Evolutionary conservation across 2,797 vertebrate species (phyloP).

Genomic region (Gadopsis bispinosus): DNA sequence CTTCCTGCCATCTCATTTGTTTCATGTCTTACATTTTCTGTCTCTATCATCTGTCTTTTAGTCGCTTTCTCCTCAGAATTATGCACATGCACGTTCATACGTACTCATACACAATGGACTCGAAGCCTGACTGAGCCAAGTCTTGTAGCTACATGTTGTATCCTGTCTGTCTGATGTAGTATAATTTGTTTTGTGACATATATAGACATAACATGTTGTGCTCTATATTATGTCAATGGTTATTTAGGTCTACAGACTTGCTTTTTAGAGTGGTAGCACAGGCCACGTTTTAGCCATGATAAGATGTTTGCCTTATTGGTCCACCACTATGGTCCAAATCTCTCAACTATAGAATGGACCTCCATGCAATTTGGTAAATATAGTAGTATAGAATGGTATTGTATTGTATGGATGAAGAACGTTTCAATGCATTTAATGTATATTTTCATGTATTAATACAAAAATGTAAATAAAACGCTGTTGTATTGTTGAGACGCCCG

Average conservation of each 20-base stretch:
- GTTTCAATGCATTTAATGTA: background rate
- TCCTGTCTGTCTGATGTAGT: background rate
- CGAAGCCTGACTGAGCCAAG: background rate
- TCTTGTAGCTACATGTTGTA: background rate
- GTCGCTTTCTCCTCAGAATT: background rate
- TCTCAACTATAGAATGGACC: background rate
- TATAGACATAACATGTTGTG: background rate
- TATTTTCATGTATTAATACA: background rate
- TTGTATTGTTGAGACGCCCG: background rate
- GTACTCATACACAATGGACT: background rate
- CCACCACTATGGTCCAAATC: background rate
- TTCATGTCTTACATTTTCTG: conserved; percentile 20
- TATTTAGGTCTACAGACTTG: background rate
- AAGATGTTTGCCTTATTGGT: too few relatives aligned
- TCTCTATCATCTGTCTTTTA: conserved; percentile 5
- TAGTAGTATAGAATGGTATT: background rate
- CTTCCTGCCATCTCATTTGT: conserved; percentile 59
- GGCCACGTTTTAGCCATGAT: background rate
- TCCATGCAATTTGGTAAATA: background rate
- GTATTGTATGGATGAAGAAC: background rate
- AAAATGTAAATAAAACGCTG: background rate
- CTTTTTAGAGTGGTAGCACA: background rate
- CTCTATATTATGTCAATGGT: too few relatives aligned
- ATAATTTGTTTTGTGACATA: background rate
- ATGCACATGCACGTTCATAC: background rate